A percentile compares a stretch with the other conserved stretches of the same genome.
phyloP scores from a whole-genome alignment of 2,797 vertebrate genomes.

The Argentina silus region DNA sequence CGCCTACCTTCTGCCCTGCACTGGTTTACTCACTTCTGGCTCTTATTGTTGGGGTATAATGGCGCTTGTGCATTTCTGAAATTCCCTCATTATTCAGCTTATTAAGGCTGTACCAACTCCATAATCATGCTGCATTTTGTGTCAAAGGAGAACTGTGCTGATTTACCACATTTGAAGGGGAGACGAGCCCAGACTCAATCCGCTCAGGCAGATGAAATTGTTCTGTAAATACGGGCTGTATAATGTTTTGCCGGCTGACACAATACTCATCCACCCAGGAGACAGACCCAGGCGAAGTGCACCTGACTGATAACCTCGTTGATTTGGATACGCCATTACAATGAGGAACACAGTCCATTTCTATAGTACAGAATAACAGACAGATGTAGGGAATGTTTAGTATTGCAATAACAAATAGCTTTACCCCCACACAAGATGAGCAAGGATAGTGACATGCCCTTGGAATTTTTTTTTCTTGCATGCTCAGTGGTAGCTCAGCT shows the following conservation, averaged over 20 bases:
- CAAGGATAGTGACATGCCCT: slow-evolving; percentile 36
- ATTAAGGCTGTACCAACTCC: slow-evolving; percentile 95
- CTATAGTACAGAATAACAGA: slow-evolving; percentile 25
- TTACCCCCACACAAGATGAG: slow-evolving; percentile 10
- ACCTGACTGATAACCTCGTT: slow-evolving; percentile 75
- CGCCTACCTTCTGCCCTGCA: slow-evolving; percentile 94
- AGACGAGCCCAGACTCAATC: slow-evolving; percentile 59
- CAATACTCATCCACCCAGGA: slow-evolving; percentile 51
- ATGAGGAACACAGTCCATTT: slow-evolving; percentile 40
- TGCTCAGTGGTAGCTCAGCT: slow-evolving; percentile 41
- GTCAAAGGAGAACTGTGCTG: slow-evolving; percentile 82
- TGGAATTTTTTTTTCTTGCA: slow-evolving; percentile 39
- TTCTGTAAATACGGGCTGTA: slow-evolving; percentile 71
- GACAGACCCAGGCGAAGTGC: slow-evolving; percentile 59
- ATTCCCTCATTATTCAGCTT: slow-evolving; percentile 99
- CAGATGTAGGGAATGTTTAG: slow-evolving; percentile 37
- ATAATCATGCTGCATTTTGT: slow-evolving; percentile 86
- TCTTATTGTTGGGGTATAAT: slow-evolving; percentile 98
- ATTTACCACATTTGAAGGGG: slow-evolving; percentile 85
- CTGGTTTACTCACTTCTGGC: slow-evolving; percentile 91
- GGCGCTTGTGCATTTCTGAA: slow-evolving; percentile 96
- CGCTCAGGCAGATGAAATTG: slow-evolving; percentile 70
- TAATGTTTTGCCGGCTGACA: slow-evolving; percentile 53
- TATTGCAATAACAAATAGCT: slow-evolving; percentile 13
- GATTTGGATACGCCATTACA: slow-evolving; percentile 67